phyloP scores from a whole-genome alignment of 2,888 invertebrate genomes.

The Eupelmus urozonus region DNA sequence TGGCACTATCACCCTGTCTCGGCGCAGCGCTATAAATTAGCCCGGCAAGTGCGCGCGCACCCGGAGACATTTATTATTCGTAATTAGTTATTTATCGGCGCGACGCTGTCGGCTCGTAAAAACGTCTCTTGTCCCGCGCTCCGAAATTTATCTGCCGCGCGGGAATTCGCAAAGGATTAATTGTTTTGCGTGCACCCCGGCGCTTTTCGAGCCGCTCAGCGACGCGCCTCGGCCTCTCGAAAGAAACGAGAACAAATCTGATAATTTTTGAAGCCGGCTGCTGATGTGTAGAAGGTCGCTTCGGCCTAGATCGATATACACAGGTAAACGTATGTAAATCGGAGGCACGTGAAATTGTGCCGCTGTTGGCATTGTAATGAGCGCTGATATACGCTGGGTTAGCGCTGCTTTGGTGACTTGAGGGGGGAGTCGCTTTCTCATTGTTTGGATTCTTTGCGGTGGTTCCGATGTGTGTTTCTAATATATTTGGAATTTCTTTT shows the following conservation, averaged over 20 bases:
- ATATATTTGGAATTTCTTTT: too few relatives aligned
- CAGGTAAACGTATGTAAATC: slow-evolving; percentile 13
- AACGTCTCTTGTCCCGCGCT: too few relatives aligned
- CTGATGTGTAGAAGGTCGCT: slow-evolving; percentile 2
- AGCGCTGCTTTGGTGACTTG: too few relatives aligned
- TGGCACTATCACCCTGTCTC: slow-evolving; percentile 1
- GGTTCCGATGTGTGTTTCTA: too few relatives aligned
- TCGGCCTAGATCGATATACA: slow-evolving; percentile 17
- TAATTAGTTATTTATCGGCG: slow-evolving; percentile 53
- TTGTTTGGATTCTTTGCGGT: background rate
- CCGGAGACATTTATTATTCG: slow-evolving; percentile 55
- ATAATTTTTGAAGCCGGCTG: background rate
- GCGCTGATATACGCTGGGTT: background rate
- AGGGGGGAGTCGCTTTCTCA: background rate
- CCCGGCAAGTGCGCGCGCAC: background rate
- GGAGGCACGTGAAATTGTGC: slow-evolving; percentile 18
- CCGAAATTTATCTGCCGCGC: slow-evolving; percentile 28
- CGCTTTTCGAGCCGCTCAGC: too few relatives aligned
- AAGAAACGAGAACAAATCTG: slow-evolving; percentile 7
- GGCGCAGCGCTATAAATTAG: slow-evolving; percentile 36
- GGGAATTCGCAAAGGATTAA: background rate
- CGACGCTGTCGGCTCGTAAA: slow-evolving; percentile 28
- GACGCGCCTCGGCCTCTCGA: background rate
- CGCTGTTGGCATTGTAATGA: slow-evolving; percentile 17
- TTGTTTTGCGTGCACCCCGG: background rate